These are phyloP conservation scores for Limnodromus scolopaceus DNA, from an alignment of 2,797 vertebrate species.

Conservation along the genomic window DNA sequence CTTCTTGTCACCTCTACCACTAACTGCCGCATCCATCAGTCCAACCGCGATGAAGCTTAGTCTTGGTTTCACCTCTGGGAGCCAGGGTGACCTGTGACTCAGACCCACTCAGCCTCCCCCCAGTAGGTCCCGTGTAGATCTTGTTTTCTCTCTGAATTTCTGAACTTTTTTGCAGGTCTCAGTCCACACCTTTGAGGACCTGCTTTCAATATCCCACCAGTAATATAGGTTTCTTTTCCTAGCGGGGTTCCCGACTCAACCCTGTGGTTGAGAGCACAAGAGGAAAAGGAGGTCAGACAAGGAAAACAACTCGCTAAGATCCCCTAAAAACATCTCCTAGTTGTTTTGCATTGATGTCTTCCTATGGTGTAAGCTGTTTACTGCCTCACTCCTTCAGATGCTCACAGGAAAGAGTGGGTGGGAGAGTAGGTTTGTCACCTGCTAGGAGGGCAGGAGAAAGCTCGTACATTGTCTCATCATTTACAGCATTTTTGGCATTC, in stretches of 20 bases:
- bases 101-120: not conserved
- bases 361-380: not conserved
- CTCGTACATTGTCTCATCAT: not conserved
- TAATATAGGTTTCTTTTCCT: not conserved
- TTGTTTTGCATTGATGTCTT: not conserved
- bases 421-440: not conserved
- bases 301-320: not conserved
- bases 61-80: not conserved
- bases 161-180: not conserved
- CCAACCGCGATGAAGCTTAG: not conserved
- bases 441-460: not conserved
- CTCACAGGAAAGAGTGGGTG: not conserved
- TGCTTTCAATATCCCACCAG: not conserved
- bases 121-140: accelerated
- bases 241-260: not conserved
- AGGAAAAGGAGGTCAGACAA: not conserved
- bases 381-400: not conserved
- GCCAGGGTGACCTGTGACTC: not conserved
- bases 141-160: not conserved
- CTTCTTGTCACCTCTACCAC: not conserved
- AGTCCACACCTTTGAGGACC: not conserved
- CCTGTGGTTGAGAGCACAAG: not conserved
- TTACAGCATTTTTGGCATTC: not conserved
- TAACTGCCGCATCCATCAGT: not conserved
- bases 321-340: not conserved